These are phyloP conservation scores for Pasiphila rectangulata DNA, from an alignment of 2,888 invertebrate genomes.

Conservation along the genomic window DNA sequence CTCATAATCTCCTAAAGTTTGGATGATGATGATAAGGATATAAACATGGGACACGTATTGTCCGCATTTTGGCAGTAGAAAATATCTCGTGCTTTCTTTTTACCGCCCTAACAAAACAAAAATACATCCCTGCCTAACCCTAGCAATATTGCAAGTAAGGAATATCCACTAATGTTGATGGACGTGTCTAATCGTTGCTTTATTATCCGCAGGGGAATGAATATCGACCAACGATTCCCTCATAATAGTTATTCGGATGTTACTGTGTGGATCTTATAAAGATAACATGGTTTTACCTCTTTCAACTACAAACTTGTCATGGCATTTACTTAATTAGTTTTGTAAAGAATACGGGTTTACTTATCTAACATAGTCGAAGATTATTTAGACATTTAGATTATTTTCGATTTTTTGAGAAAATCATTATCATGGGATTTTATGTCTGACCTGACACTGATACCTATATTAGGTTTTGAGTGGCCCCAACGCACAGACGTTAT, in stretches of 20 bases:
- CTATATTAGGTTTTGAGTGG: no score
- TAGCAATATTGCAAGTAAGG: conserved; percentile 39
- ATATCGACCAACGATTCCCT: conserved; percentile 22
- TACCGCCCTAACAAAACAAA: conserved; percentile 2
- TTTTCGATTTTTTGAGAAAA: no score
- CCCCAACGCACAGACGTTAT: no score
- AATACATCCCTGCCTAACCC: conserved; percentile 17
- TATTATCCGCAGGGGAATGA: conserved; percentile 38
- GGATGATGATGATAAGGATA: no score
- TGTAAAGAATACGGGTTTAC: background rate
- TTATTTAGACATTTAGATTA: no score
- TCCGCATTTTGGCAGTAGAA: background rate
- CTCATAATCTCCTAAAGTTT: no score
- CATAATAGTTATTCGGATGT: conserved; percentile 27
- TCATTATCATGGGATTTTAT: no score
- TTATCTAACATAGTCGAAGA: background rate
- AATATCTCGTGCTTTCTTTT: background rate
- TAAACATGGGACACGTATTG: no score
- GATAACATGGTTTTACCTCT: no score
- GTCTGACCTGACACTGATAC: no score
- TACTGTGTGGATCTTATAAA: background rate
- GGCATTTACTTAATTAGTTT: no score
- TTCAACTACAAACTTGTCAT: no score
- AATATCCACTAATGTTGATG: conserved; percentile 59
- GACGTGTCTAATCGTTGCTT: conserved; percentile 51